Base-by-base conservation (phyloP, 2,113 vertebrate species). In the Mystacornis crossleyi region DNA sequence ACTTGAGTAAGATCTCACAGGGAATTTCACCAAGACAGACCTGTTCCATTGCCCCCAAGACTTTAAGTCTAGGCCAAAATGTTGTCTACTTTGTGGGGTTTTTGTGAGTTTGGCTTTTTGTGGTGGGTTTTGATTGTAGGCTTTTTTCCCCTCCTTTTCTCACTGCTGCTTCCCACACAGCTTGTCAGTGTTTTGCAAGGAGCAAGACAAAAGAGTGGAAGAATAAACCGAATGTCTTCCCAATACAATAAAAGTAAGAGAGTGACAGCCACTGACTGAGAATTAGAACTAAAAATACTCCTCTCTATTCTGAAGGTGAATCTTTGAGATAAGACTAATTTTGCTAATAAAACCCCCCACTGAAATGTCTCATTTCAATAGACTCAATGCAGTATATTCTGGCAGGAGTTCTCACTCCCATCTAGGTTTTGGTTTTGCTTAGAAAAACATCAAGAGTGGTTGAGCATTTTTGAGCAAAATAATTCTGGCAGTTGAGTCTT, bases 261-360 rank as follows among this genome's bases (percentile, higher is more conserved):
- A 79, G 28, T 74, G 86, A 84, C 92, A 96, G 69, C 19, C 4
- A 0, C 50, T 92, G 66, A 61, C 86, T 91, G 50, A 66, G 55
- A 94, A 86, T 31, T 50, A 70, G 60, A 45, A 62, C 67, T 89
- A 83, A 93, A 96, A 91, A 86, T 84, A 89, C 3, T 84, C 29
- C 18, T 57, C 18, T 88, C 23, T 80, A 2, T 93, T 84, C 51
- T 45, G 81, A 86, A 91, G 72, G 51, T 62, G 51, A 89, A 45
- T 70, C 60, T 78, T 74, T 58, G 54, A 70, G 80, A 78, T 89
- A 78, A 70, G 70, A 57, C 38, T 55, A 14, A 79, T 85, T 90
- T 90, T 77, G 21, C 33, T 90, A 61, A 91, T 73, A 86, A 65
- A 90, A 88, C 2, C 18, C 36, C 72, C 11, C n/a, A n/a, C 10